Conservation (phyloP, 2,797 vertebrate species). For the Okamejei kenojei region DNA sequence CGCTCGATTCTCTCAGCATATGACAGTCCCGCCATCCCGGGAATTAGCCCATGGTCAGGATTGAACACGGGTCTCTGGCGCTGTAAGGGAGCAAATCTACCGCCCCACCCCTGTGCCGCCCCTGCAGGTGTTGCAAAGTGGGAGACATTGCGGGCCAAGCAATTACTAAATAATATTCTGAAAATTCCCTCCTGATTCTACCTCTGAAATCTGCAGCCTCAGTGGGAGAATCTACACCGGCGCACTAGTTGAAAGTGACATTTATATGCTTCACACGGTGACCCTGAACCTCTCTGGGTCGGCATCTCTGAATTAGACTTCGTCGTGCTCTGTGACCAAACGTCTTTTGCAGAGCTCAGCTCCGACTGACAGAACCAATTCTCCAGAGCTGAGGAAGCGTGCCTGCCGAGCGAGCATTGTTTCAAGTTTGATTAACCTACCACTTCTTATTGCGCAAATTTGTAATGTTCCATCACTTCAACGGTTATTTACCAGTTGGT, state of each 20-base stretch:
- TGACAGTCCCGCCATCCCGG: no score
- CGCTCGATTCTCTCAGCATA: no score
- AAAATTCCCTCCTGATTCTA: constrained; percentile 1
- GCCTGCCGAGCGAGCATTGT: not conserved
- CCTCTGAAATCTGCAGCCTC: not conserved
- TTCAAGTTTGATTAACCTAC: not conserved
- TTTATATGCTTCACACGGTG: not conserved
- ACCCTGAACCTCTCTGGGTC: not conserved
- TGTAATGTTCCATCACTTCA: constrained; percentile 13
- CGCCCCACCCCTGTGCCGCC: no score
- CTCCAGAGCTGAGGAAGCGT: not conserved
- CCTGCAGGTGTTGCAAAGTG: no score
- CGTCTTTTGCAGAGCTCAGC: not conserved
- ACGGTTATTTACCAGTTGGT: not conserved
- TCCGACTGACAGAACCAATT: no score
- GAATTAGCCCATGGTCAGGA: no score
- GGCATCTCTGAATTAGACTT: not conserved
- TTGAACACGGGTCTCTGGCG: no score
- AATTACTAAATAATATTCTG: not conserved
- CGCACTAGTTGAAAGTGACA: constrained; percentile 24
- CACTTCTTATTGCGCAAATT: not conserved
- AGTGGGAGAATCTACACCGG: not conserved
- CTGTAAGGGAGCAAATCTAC: no score
- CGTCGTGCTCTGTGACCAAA: not conserved
- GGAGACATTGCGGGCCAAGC: no score